phyloP scores from a whole-genome alignment of 2,113 vertebrate species.

The Paradisaea rubra region DNA sequence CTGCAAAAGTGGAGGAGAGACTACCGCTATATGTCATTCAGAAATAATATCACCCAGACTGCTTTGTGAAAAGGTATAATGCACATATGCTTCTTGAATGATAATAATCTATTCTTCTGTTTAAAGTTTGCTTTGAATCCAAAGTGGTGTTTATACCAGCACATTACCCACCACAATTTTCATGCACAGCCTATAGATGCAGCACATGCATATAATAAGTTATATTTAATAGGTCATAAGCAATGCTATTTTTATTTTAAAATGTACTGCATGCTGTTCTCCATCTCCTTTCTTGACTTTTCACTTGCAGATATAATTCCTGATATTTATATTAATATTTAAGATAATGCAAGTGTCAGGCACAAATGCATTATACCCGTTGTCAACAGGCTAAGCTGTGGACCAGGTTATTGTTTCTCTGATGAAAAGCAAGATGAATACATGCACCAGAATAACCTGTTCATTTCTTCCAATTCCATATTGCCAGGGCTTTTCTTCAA shows the following conservation, averaged over 20 bases:
- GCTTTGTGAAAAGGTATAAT: neutral
- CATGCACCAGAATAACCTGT: neutral
- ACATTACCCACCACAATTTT: neutral
- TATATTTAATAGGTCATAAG: neutral
- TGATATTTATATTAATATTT: neutral
- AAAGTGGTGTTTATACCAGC: neutral
- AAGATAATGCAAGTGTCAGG: neutral
- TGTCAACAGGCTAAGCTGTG: neutral
- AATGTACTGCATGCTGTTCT: neutral
- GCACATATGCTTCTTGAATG: neutral
- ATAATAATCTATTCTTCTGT: neutral
- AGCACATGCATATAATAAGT: neutral
- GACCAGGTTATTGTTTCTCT: neutral
- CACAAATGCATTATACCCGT: neutral
- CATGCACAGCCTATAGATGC: neutral
- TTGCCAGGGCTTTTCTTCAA: neutral
- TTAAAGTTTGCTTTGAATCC: neutral
- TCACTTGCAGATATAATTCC: neutral
- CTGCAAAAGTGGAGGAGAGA: neutral
- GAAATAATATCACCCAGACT: neutral
- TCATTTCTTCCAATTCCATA: neutral
- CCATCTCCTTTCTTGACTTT: neutral
- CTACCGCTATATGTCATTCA: neutral
- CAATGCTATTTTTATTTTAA: neutral
- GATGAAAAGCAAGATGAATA: neutral